Base-by-base conservation (phyloP, 2,797 vertebrate species). In the Erpetoichthys calabaricus region DNA sequence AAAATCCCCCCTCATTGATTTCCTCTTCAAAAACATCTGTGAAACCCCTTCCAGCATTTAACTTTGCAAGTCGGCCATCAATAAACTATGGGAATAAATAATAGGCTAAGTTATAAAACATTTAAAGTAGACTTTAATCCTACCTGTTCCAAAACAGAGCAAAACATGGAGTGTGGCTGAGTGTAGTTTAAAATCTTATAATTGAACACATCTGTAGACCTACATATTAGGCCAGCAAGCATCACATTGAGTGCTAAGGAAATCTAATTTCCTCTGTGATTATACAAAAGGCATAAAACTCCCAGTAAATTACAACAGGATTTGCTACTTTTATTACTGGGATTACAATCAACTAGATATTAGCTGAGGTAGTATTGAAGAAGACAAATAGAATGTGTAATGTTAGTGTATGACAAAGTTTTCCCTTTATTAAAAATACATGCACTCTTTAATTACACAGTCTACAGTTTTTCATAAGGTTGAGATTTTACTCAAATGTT, bases 11-110 rank as follows among this genome's bases (percentile, higher is more conserved):
- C 58, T 91, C 81, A 67, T 90, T 97, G 81, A 98, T 96, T 82
- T 98, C 94, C 67, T 98, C 91, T 81, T 98, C 95, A 82, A 98
- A 98, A 71, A 83, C 65, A 72, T 97, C 95, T 3, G 86, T 91
- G 80, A 98, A 98, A 63, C 90, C 94, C 51, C 83, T 91, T 78
- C 94, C 95, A 74, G 90, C 78, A 62, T 98, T 98, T 76, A 98
- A 80, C 80, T 95, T 97, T 76, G 89, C 88, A 69, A 98, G 85
- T 41, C 95, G 91, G 73, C 92, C 89, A 65, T 98, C 95, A 74
- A 98, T 96, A 81, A 98, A 98, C 95, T 98, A 59, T 73, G 75
- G 77, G 66, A 80, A 80, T 86, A 85, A 86, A 86, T 85, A 73
- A 83, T 75, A 84, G 72, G 56, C 64, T 68, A 67, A 69, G 73